phyloP scores from a whole-genome alignment of 2,888 invertebrate species.

The Dorcus parallelipipedus region DNA sequence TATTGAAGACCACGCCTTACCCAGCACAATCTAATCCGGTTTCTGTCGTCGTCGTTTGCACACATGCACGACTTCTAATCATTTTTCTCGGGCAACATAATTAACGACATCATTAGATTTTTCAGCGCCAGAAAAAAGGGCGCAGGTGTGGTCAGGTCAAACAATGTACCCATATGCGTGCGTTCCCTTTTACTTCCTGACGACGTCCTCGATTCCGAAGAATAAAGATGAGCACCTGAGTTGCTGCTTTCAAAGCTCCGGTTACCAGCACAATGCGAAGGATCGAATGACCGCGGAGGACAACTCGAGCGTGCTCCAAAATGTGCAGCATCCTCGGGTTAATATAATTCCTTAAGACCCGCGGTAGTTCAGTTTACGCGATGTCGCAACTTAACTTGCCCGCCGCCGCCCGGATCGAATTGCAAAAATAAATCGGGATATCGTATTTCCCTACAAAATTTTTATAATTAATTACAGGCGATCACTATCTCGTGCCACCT shows the following conservation, averaged over 20 bases:
- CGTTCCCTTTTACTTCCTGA: not conserved
- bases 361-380: not conserved
- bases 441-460: not conserved
- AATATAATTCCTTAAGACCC: not conserved
- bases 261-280: not conserved
- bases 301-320: not conserved
- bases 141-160: not conserved
- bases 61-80: too few species aligned
- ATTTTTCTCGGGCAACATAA: too few species aligned
- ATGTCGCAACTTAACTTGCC: not conserved
- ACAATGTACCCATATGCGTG: not conserved
- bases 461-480: too few species aligned
- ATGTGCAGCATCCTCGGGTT: not conserved
- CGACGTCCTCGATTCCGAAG: not conserved
- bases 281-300: not conserved
- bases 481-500: too few species aligned
- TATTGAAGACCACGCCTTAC: conserved; percentile 21
- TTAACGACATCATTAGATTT: too few species aligned
- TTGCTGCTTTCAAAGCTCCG: not conserved
- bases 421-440: not conserved
- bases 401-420: not conserved
- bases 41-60: not conserved
- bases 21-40: conserved; percentile 21
- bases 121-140: not conserved
- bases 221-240: not conserved